Percentiles rank a stretch among this genome's conserved stretches.
Conservation (phyloP, 1,140 invertebrate genomes). For the Ceratitis capitata region DNA sequence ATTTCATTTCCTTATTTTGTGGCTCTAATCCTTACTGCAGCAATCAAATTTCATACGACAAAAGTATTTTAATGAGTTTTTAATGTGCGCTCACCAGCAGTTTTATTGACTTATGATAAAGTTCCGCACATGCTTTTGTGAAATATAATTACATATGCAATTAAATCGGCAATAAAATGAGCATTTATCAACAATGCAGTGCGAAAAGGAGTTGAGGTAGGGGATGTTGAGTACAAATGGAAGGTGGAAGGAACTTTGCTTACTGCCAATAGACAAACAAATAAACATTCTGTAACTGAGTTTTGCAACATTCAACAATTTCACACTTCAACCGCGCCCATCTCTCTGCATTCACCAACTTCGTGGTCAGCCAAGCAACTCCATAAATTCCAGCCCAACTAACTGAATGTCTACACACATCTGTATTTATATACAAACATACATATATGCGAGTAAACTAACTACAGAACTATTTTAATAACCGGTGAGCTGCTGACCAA, state of each 20-base stretch:
- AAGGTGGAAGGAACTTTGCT: too few relatives aligned
- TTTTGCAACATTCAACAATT: not conserved
- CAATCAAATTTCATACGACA: not conserved
- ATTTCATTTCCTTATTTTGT: too few relatives aligned
- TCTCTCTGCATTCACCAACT: not conserved
- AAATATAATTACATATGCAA: conserved; percentile 13
- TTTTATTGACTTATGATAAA: not conserved
- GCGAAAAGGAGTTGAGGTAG: not conserved
- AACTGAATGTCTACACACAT: not conserved
- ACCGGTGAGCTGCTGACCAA: conserved; percentile 14
- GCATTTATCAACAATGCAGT: not conserved
- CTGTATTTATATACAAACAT: too few relatives aligned
- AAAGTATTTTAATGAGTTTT: not conserved
- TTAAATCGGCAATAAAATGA: not conserved
- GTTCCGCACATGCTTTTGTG: not conserved
- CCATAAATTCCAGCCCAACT: not conserved
- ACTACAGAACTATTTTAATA: conserved; percentile 31
- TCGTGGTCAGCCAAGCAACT: not conserved
- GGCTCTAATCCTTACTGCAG: not conserved
- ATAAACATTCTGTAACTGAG: not conserved
- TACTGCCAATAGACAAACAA: not conserved
- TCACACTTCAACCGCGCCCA: conserved; percentile 14
- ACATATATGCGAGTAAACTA: not conserved
- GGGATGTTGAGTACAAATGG: not conserved
- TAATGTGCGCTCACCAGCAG: not conserved